Evolutionary conservation across 2,797 vertebrate species (phyloP), one percentile per base, ranked within the genome.

Genomic region (Emys orbicularis): DNA sequence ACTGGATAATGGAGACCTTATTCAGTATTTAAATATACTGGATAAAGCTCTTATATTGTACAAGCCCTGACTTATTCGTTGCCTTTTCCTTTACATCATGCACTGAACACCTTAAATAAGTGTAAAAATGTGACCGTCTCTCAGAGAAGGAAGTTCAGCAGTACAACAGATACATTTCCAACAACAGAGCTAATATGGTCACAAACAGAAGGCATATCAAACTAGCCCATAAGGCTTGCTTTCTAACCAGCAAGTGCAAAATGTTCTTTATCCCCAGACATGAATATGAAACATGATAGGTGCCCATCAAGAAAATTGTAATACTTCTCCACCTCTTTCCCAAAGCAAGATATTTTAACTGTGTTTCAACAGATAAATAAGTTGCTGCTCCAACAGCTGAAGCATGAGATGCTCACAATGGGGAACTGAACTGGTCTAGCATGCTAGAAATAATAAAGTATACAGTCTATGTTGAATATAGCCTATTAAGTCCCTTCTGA

Each of bases 301-400:
- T 3, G 49, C 5, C 5, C 8, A 76, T 11, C 54, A 88, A 79
- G 57, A 59, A 59, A 31, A 59, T 31, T 29, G 12, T 59, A 59
- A 9, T 54, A 27, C 0, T 0, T 2, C 29, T 74, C 90, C 49
- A 79, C 1, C 1, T 5, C 12, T 23, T 91, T 82, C 27, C 4
- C 0, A 31, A 89, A 84, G 53, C 41, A 34, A 81, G 56, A 76
- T 34, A 79, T 84, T 88, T 79, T n/a, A 25, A 18, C 16, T 92
- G 89, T 34, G 74, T 82, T 80, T 80, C 12, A 59, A 4, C 37
- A 86, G 29, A 25, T 77, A 88, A 85, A 81, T 8, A 86, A 83
- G 27, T 8, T n/a, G 4, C 2, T 23, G 37, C 44, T 88, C 86
- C 57, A 76, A 76, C 23, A 90, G 53, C 49, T 87, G 27, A 44